A percentile compares a stretch with the other conserved stretches of the same genome.
Conservation (phyloP, 92 coral and sea anemone genomes). For the Virgularia gustaviana region DNA sequence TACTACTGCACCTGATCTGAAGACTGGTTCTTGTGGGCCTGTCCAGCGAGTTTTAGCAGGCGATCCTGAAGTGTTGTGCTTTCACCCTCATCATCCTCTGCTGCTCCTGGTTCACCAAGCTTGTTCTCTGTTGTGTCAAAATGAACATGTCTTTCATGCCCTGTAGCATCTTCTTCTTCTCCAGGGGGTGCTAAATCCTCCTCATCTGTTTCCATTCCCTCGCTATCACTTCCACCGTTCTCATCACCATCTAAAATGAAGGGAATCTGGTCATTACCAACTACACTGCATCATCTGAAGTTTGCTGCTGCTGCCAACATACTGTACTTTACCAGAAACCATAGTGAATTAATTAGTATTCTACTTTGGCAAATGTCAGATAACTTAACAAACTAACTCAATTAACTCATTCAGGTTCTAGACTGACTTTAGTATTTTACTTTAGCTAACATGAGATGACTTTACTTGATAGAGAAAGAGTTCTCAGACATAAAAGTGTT, state of each 20-base stretch:
- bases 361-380: no score
- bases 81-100: constrained; percentile 34
- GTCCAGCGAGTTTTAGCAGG: constrained; percentile 85
- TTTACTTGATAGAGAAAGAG: no score
- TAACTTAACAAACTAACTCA: no score
- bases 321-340: no score
- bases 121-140: constrained; percentile 66
- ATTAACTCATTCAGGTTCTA: no score
- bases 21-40: constrained; percentile 61
- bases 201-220: constrained; percentile 79
- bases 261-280: background rate
- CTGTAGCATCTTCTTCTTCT: constrained; percentile 53
- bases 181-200: constrained; percentile 60
- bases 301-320: no score
- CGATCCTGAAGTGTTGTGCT: constrained; percentile 77
- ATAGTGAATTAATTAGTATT: no score
- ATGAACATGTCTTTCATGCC: constrained; percentile 57
- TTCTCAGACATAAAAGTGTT: no score
- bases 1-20: no score
- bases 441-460: no score
- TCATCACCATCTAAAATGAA: constrained; percentile 49
- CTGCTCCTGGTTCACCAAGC: constrained; percentile 36
- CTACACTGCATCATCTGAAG: no score
- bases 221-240: constrained; percentile 68
- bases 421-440: no score